phyloP scores from a whole-genome alignment of 1,140 invertebrate species.

The Habropoda laboriosa region DNA sequence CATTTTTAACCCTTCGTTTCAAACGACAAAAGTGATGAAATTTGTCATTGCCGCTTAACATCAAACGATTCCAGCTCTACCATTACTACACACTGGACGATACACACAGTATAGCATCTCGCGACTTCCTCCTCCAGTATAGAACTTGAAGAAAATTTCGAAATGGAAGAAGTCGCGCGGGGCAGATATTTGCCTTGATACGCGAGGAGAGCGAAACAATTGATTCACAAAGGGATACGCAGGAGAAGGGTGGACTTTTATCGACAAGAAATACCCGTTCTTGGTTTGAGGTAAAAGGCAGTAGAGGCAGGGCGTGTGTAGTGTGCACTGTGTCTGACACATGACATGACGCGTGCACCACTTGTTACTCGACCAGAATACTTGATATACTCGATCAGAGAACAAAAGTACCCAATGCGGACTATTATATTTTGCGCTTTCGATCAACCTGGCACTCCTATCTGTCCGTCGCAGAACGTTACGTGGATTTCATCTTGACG shows the following conservation, averaged over 20 bases:
- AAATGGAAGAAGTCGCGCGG: neutral
- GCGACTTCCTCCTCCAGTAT: too few relatives aligned
- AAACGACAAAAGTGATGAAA: too few relatives aligned
- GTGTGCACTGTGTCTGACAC: slow-evolving; percentile 58
- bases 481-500: slow-evolving; percentile 46
- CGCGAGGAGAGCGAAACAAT: neutral
- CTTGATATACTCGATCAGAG: slow-evolving; percentile 66
- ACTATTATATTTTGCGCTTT: slow-evolving; percentile 63
- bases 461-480: slow-evolving; percentile 59
- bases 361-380: slow-evolving; percentile 65
- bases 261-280: slow-evolving; percentile 39
- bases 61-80: too few relatives aligned
- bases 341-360: slow-evolving; percentile 64
- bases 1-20: too few relatives aligned
- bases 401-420: slow-evolving; percentile 61
- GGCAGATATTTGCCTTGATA: neutral
- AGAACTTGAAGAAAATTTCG: neutral
- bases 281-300: slow-evolving; percentile 56
- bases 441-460: slow-evolving; percentile 59
- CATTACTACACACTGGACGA: too few relatives aligned
- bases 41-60: too few relatives aligned
- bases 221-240: neutral
- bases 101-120: too few relatives aligned
- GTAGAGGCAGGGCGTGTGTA: slow-evolving; percentile 13
- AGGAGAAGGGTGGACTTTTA: slow-evolving; percentile 27